Conservation (phyloP, 2,888 invertebrate genomes). For the Drosophila quinaria region DNA sequence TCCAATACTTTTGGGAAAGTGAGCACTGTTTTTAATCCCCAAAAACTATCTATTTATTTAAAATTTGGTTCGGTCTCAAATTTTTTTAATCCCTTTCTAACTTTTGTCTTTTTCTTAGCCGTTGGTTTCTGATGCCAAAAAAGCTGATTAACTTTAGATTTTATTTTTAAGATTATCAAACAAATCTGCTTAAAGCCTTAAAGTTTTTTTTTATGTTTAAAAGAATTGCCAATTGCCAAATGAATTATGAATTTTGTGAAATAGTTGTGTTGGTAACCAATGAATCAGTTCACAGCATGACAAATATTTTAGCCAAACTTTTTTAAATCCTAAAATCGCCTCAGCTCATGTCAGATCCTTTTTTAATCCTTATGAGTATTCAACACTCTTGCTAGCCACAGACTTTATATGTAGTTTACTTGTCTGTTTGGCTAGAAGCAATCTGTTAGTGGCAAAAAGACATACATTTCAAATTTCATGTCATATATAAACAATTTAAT, state of each 20-base stretch:
- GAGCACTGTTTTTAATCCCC: too few species aligned
- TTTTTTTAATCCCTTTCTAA: too few species aligned
- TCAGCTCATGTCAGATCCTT: conserved; percentile 6
- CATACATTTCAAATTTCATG: conserved; percentile 80
- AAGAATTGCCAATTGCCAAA: not conserved
- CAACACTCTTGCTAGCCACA: conserved; percentile 39
- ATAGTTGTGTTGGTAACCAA: not conserved
- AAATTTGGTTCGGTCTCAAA: too few species aligned
- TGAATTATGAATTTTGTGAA: not conserved
- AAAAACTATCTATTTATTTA: too few species aligned
- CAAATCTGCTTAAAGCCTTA: not conserved
- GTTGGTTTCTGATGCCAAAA: not conserved
- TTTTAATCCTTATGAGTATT: conserved; percentile 28
- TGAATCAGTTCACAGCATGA: not conserved
- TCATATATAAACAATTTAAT: conserved; percentile 76
- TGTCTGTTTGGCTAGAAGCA: conserved; percentile 43
- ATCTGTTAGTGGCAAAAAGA: conserved; percentile 63
- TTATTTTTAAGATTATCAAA: too few species aligned
- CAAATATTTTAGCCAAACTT: conserved; percentile 5
- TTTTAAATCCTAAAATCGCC: conserved; percentile 9
- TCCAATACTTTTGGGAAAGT: not conserved
- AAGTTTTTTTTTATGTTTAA: not conserved
- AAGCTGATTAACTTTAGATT: not conserved
- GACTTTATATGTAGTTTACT: conserved; percentile 43
- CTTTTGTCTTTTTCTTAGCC: too few species aligned